These are phyloP conservation scores for Platysternon megacephalum DNA, from an alignment of 2,113 vertebrate genomes.

Conservation along the genomic window DNA sequence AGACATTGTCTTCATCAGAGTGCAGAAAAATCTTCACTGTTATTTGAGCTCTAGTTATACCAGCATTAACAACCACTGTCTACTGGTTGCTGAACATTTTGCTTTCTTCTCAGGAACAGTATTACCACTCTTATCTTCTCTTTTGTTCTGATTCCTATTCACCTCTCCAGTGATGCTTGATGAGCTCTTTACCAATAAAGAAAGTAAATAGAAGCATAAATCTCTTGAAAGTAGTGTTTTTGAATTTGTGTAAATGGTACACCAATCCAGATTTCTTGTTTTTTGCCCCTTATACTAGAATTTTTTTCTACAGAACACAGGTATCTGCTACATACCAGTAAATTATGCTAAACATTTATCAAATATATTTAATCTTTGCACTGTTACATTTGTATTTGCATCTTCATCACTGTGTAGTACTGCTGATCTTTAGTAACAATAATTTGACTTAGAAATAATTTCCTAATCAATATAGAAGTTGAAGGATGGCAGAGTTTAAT, in stretches of 20 bases:
- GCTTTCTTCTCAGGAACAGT: not conserved
- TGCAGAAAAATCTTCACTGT: not conserved
- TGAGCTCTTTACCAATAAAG: not conserved
- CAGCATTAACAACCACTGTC: not conserved
- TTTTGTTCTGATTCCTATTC: not conserved
- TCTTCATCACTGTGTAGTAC: accelerated
- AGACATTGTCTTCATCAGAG: not conserved
- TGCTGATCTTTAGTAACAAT: not conserved
- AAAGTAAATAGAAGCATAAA: not conserved
- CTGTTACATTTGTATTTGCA: not conserved
- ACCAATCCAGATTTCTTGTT: not conserved
- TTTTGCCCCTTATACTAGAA: not conserved
- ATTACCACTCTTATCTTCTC: not conserved
- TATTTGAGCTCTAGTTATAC: not conserved
- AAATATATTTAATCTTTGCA: not conserved
- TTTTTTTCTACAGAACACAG: not conserved
- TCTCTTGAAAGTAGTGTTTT: not conserved
- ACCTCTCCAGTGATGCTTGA: not conserved
- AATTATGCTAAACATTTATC: not conserved
- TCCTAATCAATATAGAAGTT: not conserved
- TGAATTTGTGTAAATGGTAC: not conserved
- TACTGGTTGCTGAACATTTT: not conserved
- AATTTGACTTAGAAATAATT: not conserved
- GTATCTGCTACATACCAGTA: not conserved
- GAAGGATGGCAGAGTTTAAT: not conserved